Conservation (phyloP, 1,140 invertebrate genomes). For the Linepithema humile region DNA sequence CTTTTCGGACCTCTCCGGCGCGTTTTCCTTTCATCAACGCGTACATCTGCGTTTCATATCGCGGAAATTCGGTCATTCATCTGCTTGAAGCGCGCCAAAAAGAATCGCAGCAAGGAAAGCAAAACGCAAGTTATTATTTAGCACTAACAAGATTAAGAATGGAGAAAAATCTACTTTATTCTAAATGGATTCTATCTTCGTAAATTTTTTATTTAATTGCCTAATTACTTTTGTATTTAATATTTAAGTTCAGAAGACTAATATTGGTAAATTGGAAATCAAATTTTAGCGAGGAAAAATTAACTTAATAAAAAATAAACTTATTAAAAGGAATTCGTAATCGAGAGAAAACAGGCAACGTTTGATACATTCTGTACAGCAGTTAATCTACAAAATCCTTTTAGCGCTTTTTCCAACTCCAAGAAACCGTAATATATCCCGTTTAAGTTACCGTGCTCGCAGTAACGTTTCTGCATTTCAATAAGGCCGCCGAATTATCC, state of each 20-base stretch:
- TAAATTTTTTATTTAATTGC: background rate
- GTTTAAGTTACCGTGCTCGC: background rate
- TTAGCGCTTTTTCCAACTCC: background rate
- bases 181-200: background rate
- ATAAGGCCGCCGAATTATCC: slow-evolving; percentile 7
- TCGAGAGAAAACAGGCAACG: background rate
- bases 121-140: background rate
- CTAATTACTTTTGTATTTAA: background rate
- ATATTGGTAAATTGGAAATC: too few species aligned
- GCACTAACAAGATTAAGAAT: background rate
- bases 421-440: background rate
- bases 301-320: background rate
- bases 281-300: background rate
- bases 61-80: background rate
- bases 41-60: background rate
- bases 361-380: background rate
- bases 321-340: background rate
- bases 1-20: background rate
- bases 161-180: background rate
- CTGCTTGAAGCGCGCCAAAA: background rate
- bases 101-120: background rate
- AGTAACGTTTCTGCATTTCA: slow-evolving; percentile 17
- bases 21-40: background rate
- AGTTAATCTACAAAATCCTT: background rate
- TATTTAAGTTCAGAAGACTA: background rate